Evolutionary conservation across 2,113 vertebrate species (phyloP), one percentile per base, ranked within the genome.

Genomic region (Triplophysa rosa): DNA sequence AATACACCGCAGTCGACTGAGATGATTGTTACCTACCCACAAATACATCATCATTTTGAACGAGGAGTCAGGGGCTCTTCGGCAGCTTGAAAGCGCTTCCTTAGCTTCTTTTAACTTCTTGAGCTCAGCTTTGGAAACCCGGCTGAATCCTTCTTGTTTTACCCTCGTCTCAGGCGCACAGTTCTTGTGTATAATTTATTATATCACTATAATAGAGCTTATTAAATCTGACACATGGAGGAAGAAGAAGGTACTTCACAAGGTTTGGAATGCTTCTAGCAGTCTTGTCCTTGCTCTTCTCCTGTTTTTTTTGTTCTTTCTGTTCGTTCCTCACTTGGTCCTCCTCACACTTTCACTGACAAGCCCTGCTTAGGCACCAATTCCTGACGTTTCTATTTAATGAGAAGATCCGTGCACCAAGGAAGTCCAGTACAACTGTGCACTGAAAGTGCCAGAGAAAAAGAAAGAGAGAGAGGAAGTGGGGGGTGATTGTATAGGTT

Each of bases 1-100:
- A 45, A 63, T 19, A 52, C 26, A 23, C 65, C 24, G 17, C n/a
- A 65, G 69, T 12, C 65, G 16, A 72, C 8, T 17, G 7, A 63
- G 33, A 67, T n/a, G 62, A 83, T 91, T 85, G 84, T 90, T 93
- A 95, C 95, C 92, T 95, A 97, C 95, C 95, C 95, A 96, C 88
- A 96, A 92, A 95, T 95, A 96, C 95, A 97, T 96, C 95, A 95
- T 96, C 95, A 95, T 96, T 91, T 93, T 93, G 93, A 92, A 91
- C 89, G 89, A 88, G 90, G 89, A 86, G 91, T 87, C 89, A 94
- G 89, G 91, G 88, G 91, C 82, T 92, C 84, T 82, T 45, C 65
- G 65, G 89, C 91, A 93, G 92, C 90, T 90, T 90, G 89, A 89
- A 86, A 86, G 88, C 91, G 91, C 90, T 90, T 93, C 93, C 93